Evolutionary conservation across 2,888 invertebrate species (phyloP).

Genomic region (Anthrax anthrax): DNA sequence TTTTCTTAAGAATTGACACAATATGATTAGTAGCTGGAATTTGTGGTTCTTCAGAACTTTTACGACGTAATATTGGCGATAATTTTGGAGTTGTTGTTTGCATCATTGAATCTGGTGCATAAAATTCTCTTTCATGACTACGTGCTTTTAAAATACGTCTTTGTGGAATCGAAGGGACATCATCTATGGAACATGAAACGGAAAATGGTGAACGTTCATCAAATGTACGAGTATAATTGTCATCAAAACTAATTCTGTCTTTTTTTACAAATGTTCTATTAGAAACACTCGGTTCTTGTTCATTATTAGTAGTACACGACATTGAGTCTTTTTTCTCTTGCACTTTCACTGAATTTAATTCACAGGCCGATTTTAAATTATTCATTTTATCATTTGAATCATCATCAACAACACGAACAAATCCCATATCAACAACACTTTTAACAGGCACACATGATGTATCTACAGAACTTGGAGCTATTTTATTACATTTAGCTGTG

Average conservation of each 20-base stretch:
- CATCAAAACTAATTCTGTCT: slow-evolving; percentile 11
- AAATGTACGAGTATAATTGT: neutral
- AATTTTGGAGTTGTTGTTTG: slow-evolving; percentile 13
- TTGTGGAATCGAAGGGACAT: neutral
- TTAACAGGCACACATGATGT: neutral
- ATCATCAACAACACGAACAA: slow-evolving; percentile 2
- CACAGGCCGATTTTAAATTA: neutral
- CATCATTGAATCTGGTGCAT: slow-evolving; percentile 13
- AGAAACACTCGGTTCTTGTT: neutral
- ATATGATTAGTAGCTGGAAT: slow-evolving; percentile 36
- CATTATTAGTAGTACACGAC: neutral
- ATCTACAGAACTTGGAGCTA: slow-evolving; percentile 2
- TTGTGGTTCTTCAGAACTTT: slow-evolving; percentile 33
- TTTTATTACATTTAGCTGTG: slow-evolving; percentile 22
- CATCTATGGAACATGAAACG: neutral
- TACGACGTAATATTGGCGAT: slow-evolving; percentile 25
- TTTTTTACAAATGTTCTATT: slow-evolving; percentile 8
- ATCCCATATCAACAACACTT: neutral
- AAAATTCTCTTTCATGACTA: slow-evolving; percentile 19
- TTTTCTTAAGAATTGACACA: slow-evolving; percentile 57
- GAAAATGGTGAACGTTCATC: neutral
- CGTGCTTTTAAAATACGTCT: slow-evolving; percentile 19
- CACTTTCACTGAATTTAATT: neutral
- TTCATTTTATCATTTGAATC: neutral
- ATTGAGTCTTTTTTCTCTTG: neutral